Conservation (phyloP, 2,113 vertebrate species). For the Pangasianodon gigas region DNA sequence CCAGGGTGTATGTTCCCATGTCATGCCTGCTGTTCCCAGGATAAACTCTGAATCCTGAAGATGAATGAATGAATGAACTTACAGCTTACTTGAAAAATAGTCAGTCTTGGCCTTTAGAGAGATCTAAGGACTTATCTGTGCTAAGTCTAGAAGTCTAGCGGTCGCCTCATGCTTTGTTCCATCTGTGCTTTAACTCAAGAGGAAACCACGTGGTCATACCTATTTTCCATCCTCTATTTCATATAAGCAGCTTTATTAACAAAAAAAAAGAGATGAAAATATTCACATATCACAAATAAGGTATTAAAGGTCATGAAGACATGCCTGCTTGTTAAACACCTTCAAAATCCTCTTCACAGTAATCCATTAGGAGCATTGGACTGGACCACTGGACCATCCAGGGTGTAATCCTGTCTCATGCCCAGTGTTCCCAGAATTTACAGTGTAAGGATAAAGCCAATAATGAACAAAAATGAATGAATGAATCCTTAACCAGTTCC, state of each 20-base stretch:
- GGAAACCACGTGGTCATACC: background rate
- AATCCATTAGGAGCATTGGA: background rate
- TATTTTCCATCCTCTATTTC: background rate
- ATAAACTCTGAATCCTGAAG: background rate
- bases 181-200: background rate
- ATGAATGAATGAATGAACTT: background rate
- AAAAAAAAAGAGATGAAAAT: background rate
- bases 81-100: background rate
- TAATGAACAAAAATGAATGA: background rate
- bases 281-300: too few relatives aligned
- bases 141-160: too few relatives aligned
- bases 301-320: too few relatives aligned
- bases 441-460: background rate
- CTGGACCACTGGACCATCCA: too few relatives aligned
- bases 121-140: background rate
- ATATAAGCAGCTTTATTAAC: background rate
- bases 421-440: background rate
- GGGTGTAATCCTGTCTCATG: background rate
- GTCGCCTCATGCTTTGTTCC: background rate
- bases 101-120: background rate
- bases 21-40: background rate
- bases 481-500: too few relatives aligned
- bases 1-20: background rate
- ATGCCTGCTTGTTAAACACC: too few relatives aligned
- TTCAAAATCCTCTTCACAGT: background rate